Base-by-base conservation (phyloP, 2,888 invertebrate genomes). In the Neoscelio sp. region DNA sequence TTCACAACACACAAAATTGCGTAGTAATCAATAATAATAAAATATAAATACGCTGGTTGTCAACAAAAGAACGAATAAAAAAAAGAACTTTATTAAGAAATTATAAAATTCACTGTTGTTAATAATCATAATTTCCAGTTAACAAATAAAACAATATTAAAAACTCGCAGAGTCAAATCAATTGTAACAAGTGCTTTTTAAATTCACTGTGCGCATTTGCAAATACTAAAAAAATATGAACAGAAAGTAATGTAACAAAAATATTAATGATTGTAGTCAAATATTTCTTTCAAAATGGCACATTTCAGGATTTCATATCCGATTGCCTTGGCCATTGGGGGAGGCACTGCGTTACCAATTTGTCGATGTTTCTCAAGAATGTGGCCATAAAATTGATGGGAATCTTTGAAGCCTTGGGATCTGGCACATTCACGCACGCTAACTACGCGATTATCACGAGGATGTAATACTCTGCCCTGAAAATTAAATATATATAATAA, bases 281-380 rank as follows among this genome's bases (percentile, higher is more conserved):
- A 38, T 12, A 62, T 15, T 62, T 82, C 75, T 50, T 23, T 48
- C 26, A 73, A 20, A 28, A 12, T 33, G 12, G 81, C 65, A 8
- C 76, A 71, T 87, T 93, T 94, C 79, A 91, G 91, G 71, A 96
- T 94, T 91, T 96, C 95, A 80, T 93, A 90, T 0, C 96, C 97
- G 54, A 97, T 91, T 0, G 95, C 96, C 54, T 92, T 92, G 7
- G 95, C 95, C 84, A 97, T 91, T 0, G 96, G 96, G 0, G 96
- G 96, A 0, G 97, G 97, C 0, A 97, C 97, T 2, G 97, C 97
- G 90, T 97, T 97, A 8, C 97, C 97, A 81, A 96, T 94, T 93
- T 96, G 96, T 87, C 96, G 91, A 87, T 97, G 95, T 84, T 95
- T 95, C 87, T 96, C 96, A 78, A 94, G 91, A 82, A 96, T 92